Percentiles rank a stretch among this genome's conserved stretches.
Evolutionary conservation across 2,888 invertebrate species (phyloP).

Genomic region (Parnassius smintheus): DNA sequence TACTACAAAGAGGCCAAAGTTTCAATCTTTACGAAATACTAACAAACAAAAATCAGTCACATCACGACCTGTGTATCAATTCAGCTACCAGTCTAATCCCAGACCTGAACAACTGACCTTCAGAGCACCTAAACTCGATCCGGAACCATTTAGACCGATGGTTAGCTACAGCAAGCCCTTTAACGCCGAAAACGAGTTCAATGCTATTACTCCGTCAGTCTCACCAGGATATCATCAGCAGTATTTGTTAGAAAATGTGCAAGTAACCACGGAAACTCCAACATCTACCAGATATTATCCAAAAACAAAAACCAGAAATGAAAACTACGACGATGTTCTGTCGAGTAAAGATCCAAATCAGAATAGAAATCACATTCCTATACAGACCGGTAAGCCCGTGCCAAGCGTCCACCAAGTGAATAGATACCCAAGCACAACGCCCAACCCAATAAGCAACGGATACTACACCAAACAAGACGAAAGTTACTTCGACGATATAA

Average conservation of each 20-base stretch:
- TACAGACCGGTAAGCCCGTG: conserved; percentile 61
- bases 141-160: conserved; percentile 84
- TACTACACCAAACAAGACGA: conserved; percentile 86
- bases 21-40: conserved; percentile 60
- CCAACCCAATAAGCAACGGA: conserved; percentile 80
- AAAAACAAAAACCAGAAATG: conserved; percentile 69
- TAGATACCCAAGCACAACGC: conserved; percentile 71
- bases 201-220: conserved; percentile 65
- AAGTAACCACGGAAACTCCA: conserved; percentile 76
- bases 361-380: conserved; percentile 58
- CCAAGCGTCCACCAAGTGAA: conserved; percentile 50
- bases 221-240: conserved; percentile 67
- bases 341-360: conserved; percentile 54
- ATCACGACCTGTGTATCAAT: conserved; percentile 85
- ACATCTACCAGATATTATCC: conserved; percentile 74
- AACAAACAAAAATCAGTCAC: conserved; percentile 76
- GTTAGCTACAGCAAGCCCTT: conserved; percentile 80
- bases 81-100: conserved; percentile 84
- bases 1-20: conserved; percentile 79
- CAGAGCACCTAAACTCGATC: conserved; percentile 77
- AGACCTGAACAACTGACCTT: conserved; percentile 71
- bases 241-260: conserved; percentile 69
- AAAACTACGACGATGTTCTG: conserved; percentile 67
- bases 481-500: conserved; percentile 85
- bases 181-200: conserved; percentile 68